Percentiles rank a stretch among this genome's conserved stretches.
These are phyloP conservation scores for Okapia johnstoni DNA, from an alignment of 2,113 vertebrate species.

Conservation along the genomic window DNA sequence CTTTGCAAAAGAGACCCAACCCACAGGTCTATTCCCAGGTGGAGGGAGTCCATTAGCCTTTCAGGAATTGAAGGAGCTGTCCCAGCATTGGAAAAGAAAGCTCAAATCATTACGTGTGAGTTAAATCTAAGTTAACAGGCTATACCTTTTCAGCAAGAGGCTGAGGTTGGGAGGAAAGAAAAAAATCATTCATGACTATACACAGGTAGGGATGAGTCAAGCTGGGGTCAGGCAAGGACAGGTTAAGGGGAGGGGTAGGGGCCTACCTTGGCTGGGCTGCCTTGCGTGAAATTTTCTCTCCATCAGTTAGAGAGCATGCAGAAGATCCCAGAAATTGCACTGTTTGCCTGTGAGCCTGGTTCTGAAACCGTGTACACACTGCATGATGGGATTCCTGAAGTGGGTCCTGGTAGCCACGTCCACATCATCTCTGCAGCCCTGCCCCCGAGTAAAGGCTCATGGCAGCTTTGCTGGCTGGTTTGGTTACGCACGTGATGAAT, in stretches of 20 bases:
- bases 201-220: not conserved
- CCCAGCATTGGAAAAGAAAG: not conserved
- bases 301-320: rapidly evolving
- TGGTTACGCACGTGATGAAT: rapidly evolving
- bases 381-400: no score
- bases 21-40: not conserved
- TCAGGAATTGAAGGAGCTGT: not conserved
- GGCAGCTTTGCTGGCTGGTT: not conserved
- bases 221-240: not conserved
- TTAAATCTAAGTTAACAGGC: not conserved
- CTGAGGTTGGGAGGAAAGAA: not conserved
- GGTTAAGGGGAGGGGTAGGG: rapidly evolving
- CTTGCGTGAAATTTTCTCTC: not conserved
- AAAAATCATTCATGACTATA: no score
- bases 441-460: not conserved
- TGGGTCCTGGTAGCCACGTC: no score
- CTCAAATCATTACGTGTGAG: not conserved
- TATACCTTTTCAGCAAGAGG: not conserved
- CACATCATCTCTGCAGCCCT: rapidly evolving
- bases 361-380: not conserved
- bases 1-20: not conserved
- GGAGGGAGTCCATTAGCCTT: not conserved
- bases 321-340: not conserved
- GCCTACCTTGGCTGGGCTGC: no score
- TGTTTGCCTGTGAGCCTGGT: not conserved